These are phyloP conservation scores for Theocolax elegans DNA, from an alignment of 1,140 invertebrate genomes.

Conservation along the genomic window DNA sequence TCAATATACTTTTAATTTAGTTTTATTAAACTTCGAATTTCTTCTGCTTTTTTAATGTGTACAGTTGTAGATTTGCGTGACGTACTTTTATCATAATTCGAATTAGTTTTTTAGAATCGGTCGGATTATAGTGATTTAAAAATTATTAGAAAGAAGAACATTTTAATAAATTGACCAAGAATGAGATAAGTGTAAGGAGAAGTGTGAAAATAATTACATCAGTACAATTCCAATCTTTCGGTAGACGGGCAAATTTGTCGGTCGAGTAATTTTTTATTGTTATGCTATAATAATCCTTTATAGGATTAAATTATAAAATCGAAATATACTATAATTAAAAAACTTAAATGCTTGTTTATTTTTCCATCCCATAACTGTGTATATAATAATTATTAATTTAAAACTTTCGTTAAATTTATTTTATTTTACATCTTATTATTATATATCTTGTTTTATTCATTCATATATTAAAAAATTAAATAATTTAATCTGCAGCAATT, in stretches of 20 bases:
- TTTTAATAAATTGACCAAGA: not conserved
- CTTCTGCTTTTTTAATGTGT: constrained; percentile 12
- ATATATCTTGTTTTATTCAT: no score
- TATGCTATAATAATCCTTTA: constrained; percentile 26
- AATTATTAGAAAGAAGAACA: not conserved
- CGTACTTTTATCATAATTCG: not conserved
- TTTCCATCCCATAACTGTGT: no score
- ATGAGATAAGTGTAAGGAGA: not conserved
- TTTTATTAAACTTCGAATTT: not conserved
- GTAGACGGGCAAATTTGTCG: not conserved
- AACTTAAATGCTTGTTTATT: no score
- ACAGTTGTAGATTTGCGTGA: constrained; percentile 6
- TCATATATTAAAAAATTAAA: no score
- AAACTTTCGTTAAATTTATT: no score
- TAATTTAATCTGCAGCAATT: no score
- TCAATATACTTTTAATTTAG: constrained; percentile 1
- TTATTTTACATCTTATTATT: no score
- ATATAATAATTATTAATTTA: no score
- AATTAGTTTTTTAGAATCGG: constrained; percentile 22
- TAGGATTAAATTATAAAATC: constrained; percentile 17
- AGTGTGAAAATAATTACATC: not conserved
- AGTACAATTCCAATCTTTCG: constrained; percentile 18
- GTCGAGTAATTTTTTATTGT: constrained; percentile 32
- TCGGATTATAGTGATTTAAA: not conserved
- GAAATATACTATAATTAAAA: constrained; percentile 35